Percentiles rank a stretch among this genome's conserved stretches.
Conservation (phyloP, 2,888 invertebrate genomes). For the Ochlodes sylvanus region DNA sequence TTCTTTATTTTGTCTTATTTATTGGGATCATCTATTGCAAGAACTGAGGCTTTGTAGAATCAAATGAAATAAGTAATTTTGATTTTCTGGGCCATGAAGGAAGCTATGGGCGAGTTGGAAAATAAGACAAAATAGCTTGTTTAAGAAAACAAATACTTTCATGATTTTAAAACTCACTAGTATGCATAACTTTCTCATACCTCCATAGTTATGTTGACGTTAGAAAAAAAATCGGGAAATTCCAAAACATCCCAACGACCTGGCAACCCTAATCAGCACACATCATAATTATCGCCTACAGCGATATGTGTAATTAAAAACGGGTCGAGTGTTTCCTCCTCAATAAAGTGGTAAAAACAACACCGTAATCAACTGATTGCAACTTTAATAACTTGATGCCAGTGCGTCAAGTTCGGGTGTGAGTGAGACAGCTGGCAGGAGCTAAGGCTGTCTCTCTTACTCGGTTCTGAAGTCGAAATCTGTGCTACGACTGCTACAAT, state of each 20-base stretch:
- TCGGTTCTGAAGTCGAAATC: conserved; percentile 64
- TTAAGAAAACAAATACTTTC: too few relatives aligned
- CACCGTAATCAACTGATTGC: conserved; percentile 79
- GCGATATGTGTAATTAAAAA: conserved; percentile 63
- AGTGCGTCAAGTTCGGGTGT: conserved; percentile 54
- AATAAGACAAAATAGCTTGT: too few relatives aligned
- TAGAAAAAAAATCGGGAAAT: too few relatives aligned
- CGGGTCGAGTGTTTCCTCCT: conserved; percentile 61
- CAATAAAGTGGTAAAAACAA: conserved; percentile 73
- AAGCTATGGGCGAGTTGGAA: too few relatives aligned
- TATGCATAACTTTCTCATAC: too few relatives aligned
- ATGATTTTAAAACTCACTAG: too few relatives aligned
- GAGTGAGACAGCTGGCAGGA: conserved; percentile 51
- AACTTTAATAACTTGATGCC: conserved; percentile 71
- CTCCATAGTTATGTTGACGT: too few relatives aligned
- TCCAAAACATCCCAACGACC: neutral
- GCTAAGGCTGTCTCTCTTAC: conserved; percentile 53
- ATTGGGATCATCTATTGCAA: too few relatives aligned
- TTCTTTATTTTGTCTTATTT: too few relatives aligned
- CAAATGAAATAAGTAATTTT: too few relatives aligned
- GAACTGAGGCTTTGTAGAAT: too few relatives aligned
- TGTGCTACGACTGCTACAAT: conserved; percentile 52
- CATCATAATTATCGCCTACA: conserved; percentile 33
- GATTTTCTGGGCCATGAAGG: too few relatives aligned
- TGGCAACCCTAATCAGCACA: neutral